Evolutionary conservation across 2,113 vertebrate species (phyloP).

Genomic region (Pelecanus crispus): DNA sequence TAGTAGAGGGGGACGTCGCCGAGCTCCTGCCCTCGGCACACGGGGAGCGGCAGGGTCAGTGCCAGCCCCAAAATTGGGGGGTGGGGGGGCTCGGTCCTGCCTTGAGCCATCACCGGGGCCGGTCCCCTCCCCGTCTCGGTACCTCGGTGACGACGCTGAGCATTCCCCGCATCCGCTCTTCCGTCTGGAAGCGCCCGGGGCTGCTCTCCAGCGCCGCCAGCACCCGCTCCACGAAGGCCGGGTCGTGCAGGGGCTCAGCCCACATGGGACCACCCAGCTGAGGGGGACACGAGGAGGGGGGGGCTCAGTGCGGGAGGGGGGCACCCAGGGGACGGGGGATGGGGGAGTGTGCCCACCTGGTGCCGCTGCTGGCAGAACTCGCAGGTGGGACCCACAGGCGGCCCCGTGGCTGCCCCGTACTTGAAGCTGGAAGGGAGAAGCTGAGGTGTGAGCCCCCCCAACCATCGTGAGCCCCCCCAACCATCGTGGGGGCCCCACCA

Average conservation of each 20-base stretch:
- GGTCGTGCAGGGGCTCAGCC: slow-evolving; percentile 86
- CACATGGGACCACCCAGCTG: slow-evolving; percentile 88
- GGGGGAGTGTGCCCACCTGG: background rate
- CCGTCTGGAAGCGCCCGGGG: slow-evolving; percentile 80
- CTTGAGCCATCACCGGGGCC: background rate
- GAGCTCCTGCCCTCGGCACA: background rate
- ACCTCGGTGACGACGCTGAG: slow-evolving; percentile 89
- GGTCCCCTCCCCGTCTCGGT: background rate
- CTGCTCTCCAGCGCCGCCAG: slow-evolving; percentile 77
- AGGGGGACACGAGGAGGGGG: background rate
- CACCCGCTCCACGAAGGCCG: slow-evolving; percentile 77
- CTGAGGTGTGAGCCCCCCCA: background rate
- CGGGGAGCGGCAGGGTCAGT: background rate
- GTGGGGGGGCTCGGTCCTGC: background rate
- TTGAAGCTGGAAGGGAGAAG: background rate
- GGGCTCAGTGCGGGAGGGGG: background rate
- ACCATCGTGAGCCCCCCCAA: background rate
- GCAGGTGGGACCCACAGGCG: slow-evolving; percentile 78
- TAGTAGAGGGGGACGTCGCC: slow-evolving; percentile 76
- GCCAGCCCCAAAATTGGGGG: rapidly evolving
- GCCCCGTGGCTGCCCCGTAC: slow-evolving; percentile 71
- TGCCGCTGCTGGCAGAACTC: slow-evolving; percentile 87
- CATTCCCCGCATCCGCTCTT: slow-evolving; percentile 83
- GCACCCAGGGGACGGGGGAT: rapidly evolving
- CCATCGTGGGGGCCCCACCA: rapidly evolving